These are phyloP conservation scores for Molossus alvarezi DNA, from an alignment of 2,797 vertebrate species.

Conservation along the genomic window DNA sequence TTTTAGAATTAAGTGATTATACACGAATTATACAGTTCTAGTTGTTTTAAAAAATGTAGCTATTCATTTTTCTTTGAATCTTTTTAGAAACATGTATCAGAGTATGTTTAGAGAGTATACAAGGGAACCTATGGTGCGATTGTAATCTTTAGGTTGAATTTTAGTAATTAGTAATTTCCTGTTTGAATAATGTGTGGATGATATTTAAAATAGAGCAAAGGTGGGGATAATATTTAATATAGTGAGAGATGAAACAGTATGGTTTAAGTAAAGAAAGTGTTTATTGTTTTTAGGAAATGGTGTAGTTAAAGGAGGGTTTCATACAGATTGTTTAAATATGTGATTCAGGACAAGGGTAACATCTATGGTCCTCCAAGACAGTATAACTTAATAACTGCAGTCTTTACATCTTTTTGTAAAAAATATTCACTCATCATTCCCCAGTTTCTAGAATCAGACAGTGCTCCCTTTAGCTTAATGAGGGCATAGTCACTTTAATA, in stretches of 20 bases:
- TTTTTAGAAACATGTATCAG: background rate
- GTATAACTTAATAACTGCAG: background rate
- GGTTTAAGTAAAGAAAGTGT: background rate
- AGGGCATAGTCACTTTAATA: background rate
- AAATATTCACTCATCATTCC: background rate
- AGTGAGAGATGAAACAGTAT: background rate
- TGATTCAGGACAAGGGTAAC: background rate
- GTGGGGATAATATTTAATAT: background rate
- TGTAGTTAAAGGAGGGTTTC: background rate
- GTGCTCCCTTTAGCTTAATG: background rate
- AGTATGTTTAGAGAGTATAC: background rate
- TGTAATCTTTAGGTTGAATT: conserved; percentile 14
- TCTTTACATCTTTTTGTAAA: background rate
- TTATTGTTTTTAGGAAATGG: background rate
- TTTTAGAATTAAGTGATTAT: background rate
- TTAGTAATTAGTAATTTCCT: background rate
- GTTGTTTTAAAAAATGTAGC: background rate
- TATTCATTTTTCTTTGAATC: background rate
- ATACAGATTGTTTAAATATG: background rate
- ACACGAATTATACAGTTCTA: background rate
- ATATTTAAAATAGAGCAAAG: background rate
- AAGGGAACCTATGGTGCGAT: background rate
- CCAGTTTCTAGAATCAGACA: background rate
- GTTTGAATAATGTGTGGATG: background rate
- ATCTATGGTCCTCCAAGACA: background rate